Conservation (phyloP, 2,113 vertebrate genomes). For the Actenoides lindsayi region DNA sequence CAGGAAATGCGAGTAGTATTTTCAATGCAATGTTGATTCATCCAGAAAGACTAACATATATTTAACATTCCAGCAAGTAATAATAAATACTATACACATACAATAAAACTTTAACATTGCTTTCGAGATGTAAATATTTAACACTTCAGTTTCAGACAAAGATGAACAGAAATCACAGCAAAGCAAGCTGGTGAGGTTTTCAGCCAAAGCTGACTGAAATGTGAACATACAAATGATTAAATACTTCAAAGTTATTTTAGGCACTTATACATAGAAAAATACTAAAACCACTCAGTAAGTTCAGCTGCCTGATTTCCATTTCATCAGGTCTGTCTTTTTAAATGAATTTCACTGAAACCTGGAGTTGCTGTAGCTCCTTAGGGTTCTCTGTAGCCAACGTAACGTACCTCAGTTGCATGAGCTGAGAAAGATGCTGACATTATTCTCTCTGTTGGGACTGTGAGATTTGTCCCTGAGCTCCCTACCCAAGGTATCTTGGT, state of each 20-base stretch:
- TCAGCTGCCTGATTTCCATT: not conserved
- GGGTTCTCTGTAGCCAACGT: not conserved
- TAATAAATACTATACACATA: not conserved
- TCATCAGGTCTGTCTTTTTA: not conserved
- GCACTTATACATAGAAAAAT: not conserved
- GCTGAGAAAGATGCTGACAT: not conserved
- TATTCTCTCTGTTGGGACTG: not conserved
- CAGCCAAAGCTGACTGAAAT: not conserved
- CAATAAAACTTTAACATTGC: not conserved
- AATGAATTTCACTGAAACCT: not conserved
- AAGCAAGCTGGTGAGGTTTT: not conserved
- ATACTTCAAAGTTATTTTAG: not conserved
- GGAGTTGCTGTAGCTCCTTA: not conserved
- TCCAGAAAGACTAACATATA: not conserved
- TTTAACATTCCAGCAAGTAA: not conserved
- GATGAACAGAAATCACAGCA: not conserved
- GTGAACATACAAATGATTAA: not conserved
- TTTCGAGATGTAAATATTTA: conserved; percentile 1
- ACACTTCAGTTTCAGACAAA: not conserved
- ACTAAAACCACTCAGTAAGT: not conserved
- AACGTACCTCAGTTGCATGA: rapidly evolving
- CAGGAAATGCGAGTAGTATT: not conserved
- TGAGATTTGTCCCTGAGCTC: not conserved
- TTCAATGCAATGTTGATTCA: not conserved
- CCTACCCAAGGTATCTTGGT: not conserved